Conservation (phyloP, 2,888 invertebrate genomes). For the Troglohyphantes excavatus region DNA sequence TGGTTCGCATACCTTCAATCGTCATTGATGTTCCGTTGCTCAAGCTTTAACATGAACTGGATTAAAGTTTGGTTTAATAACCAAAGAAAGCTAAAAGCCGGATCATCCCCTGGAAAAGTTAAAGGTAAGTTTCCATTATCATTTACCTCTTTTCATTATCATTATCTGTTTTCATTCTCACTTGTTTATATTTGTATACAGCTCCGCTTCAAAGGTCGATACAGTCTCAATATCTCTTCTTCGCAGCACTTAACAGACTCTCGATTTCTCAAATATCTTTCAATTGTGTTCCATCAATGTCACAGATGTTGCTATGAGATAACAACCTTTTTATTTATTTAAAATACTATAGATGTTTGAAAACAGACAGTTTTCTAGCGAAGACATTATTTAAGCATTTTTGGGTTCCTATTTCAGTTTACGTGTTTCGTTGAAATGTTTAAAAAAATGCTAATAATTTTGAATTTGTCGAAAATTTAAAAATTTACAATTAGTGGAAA, state of each 20-base stretch:
- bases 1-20: no score
- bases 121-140: constrained; percentile 51
- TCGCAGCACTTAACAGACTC: constrained; percentile 22
- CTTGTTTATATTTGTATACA: constrained; percentile 22
- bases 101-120: constrained; percentile 17
- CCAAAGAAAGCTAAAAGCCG: constrained; percentile 19
- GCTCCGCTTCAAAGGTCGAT: constrained; percentile 49
- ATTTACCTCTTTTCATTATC: neutral
- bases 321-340: neutral
- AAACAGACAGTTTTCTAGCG: no score
- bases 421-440: no score
- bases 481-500: no score
- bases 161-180: neutral
- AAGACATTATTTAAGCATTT: no score
- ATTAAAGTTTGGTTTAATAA: constrained; percentile 30
- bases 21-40: neutral
- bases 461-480: no score
- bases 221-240: constrained; percentile 7
- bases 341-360: neutral
- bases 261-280: neutral
- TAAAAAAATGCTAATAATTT: no score
- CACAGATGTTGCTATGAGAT: neutral
- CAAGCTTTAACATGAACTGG: constrained; percentile 66
- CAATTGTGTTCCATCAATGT: neutral
- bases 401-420: no score